phyloP scores from a whole-genome alignment of 2,113 vertebrate species.

The Raja brachyura region DNA sequence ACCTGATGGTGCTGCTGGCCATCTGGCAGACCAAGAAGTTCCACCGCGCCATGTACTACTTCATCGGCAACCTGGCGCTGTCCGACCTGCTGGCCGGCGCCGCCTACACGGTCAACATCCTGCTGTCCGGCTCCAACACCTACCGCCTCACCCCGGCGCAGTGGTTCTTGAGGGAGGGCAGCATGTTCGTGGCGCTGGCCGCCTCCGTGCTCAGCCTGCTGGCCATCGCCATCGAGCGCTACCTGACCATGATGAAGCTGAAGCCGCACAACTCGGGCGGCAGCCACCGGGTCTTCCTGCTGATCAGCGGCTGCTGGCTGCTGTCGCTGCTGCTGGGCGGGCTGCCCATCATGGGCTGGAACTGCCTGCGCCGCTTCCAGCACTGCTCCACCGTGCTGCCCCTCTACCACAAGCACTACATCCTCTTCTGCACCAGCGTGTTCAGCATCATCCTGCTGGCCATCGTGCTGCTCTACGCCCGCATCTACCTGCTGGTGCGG shows the following conservation, averaged over 20 bases:
- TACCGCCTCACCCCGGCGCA: constrained; percentile 78
- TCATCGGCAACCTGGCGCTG: constrained; percentile 95
- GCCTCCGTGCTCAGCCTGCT: constrained; percentile 93
- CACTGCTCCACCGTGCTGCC: constrained; percentile 87
- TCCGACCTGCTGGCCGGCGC: constrained; percentile 89
- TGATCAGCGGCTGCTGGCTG: constrained; percentile 90
- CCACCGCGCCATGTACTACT: constrained; percentile 98
- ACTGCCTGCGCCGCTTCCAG: constrained; percentile 70
- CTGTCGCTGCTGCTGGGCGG: constrained; percentile 77
- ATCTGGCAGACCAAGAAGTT: constrained; percentile 99
- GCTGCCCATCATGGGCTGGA: constrained; percentile 91
- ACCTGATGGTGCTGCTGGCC: constrained; percentile 86
- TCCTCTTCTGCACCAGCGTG: constrained; percentile 92
- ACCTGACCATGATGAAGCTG: constrained; percentile 96
- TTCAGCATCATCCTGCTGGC: constrained; percentile 85
- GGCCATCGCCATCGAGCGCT: constrained; percentile 91
- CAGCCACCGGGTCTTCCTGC: constrained; percentile 82
- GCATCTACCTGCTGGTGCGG: constrained; percentile 87
- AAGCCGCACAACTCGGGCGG: constrained; percentile 88
- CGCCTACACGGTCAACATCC: constrained; percentile 84
- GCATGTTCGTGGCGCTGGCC: constrained; percentile 90
- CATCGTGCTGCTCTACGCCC: constrained; percentile 87
- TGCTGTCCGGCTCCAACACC: constrained; percentile 87
- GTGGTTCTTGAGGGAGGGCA: constrained; percentile 93
- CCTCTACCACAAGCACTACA: constrained; percentile 96